Evolutionary conservation across 2,113 vertebrate genomes (phyloP).

Genomic region (Nansenia antarctica): DNA sequence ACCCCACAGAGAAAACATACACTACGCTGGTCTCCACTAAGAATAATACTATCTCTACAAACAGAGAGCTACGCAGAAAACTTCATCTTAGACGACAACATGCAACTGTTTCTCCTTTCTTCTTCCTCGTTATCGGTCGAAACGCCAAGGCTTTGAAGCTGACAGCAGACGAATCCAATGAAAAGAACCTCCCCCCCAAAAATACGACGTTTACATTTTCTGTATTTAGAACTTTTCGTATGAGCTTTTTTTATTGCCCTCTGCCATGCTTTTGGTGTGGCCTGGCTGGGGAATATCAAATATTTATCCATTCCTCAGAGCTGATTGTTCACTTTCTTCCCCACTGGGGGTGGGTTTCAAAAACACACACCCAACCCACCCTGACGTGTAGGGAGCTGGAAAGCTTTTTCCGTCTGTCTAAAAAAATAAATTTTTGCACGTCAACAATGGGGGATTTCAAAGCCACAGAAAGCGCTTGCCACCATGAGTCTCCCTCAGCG

Average conservation of each 20-base stretch:
- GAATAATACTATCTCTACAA: slow-evolving; percentile 42
- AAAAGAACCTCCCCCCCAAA: slow-evolving; percentile 26
- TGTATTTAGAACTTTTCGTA: slow-evolving; percentile 41
- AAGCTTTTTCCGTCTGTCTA: slow-evolving; percentile 37
- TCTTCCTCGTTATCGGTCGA: slow-evolving; percentile 31
- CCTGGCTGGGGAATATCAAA: slow-evolving; percentile 62
- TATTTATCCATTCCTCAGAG: slow-evolving; percentile 64
- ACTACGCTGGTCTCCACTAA: slow-evolving; percentile 20
- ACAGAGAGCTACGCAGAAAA: slow-evolving; percentile 44
- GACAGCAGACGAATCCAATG: slow-evolving; percentile 45
- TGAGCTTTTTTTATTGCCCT: slow-evolving; percentile 45
- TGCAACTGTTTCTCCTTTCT: slow-evolving; percentile 40
- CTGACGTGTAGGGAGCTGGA: slow-evolving; percentile 58
- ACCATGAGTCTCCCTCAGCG: slow-evolving; percentile 1
- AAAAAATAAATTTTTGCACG: slow-evolving; percentile 51
- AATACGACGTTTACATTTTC: slow-evolving; percentile 22
- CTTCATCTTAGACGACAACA: slow-evolving; percentile 43
- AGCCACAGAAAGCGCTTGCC: slow-evolving; percentile 11
- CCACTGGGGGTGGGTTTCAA: slow-evolving; percentile 63
- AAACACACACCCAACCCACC: slow-evolving; percentile 61
- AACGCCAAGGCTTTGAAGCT: slow-evolving; percentile 31
- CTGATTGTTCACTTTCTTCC: slow-evolving; percentile 50
- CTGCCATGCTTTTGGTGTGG: slow-evolving; percentile 53
- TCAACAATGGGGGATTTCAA: slow-evolving; percentile 47
- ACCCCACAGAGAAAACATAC: slow-evolving; percentile 35